These are phyloP conservation scores for Oreocharis arfaki DNA, from an alignment of 2,113 vertebrate species.

Conservation along the genomic window DNA sequence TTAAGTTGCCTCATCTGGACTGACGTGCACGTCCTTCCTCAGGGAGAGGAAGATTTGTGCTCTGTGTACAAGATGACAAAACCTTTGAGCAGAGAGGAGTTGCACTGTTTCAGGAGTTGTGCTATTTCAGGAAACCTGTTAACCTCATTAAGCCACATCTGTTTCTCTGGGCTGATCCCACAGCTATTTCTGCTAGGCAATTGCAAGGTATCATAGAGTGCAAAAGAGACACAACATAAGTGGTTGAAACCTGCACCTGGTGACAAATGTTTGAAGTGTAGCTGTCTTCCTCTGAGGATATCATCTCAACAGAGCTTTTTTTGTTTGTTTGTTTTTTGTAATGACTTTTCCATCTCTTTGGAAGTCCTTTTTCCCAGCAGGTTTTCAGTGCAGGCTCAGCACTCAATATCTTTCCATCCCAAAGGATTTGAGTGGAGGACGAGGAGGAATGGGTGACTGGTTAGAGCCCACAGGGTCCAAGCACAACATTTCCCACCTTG, in stretches of 20 bases:
- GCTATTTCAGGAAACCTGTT: neutral
- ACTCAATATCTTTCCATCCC: neutral
- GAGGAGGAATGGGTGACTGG: neutral
- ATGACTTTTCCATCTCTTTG: neutral
- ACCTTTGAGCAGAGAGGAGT: neutral
- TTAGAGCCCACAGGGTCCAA: neutral
- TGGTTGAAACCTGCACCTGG: neutral
- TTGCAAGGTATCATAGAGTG: rapidly evolving
- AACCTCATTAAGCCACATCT: neutral
- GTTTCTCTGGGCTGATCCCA: neutral
- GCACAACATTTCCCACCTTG: neutral
- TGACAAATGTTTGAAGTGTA: neutral
- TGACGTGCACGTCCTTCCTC: rapidly evolving
- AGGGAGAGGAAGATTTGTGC: neutral
- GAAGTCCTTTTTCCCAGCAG: neutral
- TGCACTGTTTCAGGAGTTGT: neutral
- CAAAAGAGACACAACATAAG: neutral
- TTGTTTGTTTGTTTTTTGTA: neutral
- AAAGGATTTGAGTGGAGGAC: neutral
- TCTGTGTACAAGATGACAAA: rapidly evolving
- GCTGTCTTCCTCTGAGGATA: neutral
- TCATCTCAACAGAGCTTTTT: neutral
- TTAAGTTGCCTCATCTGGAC: neutral
- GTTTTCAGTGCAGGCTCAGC: neutral
- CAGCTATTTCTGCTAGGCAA: neutral